These are phyloP conservation scores for Nipponacmea schrenckii DNA, from an alignment of 2,888 invertebrate species.

Conservation along the genomic window DNA sequence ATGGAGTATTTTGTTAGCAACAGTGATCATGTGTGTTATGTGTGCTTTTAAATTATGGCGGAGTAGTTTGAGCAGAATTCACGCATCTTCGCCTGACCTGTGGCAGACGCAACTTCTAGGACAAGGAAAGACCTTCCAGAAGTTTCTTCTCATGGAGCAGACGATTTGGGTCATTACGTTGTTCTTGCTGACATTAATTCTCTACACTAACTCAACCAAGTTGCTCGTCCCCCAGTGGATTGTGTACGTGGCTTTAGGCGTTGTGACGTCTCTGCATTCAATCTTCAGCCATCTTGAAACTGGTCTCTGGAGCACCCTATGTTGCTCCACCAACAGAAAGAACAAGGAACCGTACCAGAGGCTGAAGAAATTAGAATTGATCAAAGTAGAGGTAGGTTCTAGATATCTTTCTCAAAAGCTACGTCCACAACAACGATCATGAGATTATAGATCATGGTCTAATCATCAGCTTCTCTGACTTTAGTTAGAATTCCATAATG, in stretches of 20 bases:
- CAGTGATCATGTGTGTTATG: slow-evolving; percentile 38
- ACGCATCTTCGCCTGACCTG: slow-evolving; percentile 51
- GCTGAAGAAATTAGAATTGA: slow-evolving; percentile 55
- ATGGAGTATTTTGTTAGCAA: slow-evolving; percentile 41
- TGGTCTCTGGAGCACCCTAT: slow-evolving; percentile 48
- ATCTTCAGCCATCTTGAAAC: slow-evolving; percentile 42
- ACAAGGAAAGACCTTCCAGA: slow-evolving; percentile 44
- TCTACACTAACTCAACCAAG: slow-evolving; percentile 39
- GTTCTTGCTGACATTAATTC: slow-evolving; percentile 37
- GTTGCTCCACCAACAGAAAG: slow-evolving; percentile 38
- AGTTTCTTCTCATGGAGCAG: slow-evolving; percentile 41
- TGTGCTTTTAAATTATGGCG: slow-evolving; percentile 50
- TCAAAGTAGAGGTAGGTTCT: slow-evolving; percentile 54
- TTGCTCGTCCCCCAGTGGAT: slow-evolving; percentile 40
- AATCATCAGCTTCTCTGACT: too few relatives aligned
- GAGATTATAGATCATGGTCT: too few relatives aligned
- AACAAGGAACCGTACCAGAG: slow-evolving; percentile 52
- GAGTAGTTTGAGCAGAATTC: slow-evolving; percentile 49
- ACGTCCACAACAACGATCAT: too few relatives aligned
- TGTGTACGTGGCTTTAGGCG: slow-evolving; percentile 37
- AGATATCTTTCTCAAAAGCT: neutral
- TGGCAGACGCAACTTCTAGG: slow-evolving; percentile 52
- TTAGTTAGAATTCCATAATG: too few relatives aligned
- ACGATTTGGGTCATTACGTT: slow-evolving; percentile 31
- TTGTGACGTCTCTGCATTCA: slow-evolving; percentile 41